Evolutionary conservation across 2,113 vertebrate species (phyloP).

Genomic region (Anolis sagrei): DNA sequence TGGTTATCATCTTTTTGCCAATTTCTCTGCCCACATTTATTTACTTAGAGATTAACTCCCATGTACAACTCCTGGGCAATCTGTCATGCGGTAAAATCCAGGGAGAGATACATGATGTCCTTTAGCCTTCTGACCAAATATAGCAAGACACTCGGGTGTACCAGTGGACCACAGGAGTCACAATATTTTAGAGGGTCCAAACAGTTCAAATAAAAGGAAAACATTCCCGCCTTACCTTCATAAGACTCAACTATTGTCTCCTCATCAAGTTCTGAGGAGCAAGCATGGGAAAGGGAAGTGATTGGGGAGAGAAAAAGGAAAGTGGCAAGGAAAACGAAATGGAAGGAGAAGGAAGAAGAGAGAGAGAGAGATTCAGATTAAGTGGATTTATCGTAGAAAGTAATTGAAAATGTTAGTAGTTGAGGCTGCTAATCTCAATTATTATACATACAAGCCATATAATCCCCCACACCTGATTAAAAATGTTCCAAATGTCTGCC

Average conservation of each 20-base stretch:
- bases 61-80: background rate
- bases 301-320: constrained; percentile 28
- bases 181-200: background rate
- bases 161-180: background rate
- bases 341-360: constrained; percentile 49
- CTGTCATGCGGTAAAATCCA: background rate
- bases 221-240: constrained; percentile 84
- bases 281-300: constrained; percentile 51
- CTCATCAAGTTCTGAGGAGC: constrained; percentile 77
- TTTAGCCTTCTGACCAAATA: background rate
- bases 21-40: constrained; percentile 1
- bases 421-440: background rate
- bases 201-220: background rate
- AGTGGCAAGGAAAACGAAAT: constrained; percentile 17
- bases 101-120: background rate
- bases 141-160: background rate
- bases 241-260: constrained; percentile 71
- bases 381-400: constrained; percentile 30
- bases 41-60: background rate
- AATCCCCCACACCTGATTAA: background rate
- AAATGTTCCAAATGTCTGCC: background rate
- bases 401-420: background rate
- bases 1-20: background rate
- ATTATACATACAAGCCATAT: background rate
- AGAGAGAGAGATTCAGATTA: constrained; percentile 52